Conservation (phyloP, 2,888 invertebrate genomes). For the Drosophila prolongata region DNA sequence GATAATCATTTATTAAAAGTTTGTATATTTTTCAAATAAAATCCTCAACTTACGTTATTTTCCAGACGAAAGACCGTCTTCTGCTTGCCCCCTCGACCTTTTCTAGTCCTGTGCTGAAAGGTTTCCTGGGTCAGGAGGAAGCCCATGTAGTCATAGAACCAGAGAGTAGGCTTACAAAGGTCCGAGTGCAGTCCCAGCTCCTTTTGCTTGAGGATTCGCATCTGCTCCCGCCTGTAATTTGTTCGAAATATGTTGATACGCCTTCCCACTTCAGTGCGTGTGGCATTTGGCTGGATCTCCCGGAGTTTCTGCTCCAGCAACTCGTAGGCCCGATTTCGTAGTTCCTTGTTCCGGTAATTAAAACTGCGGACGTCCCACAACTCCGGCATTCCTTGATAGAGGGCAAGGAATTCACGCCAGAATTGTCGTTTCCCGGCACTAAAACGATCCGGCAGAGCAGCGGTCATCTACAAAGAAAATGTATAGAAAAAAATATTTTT, state of each 20-base stretch:
- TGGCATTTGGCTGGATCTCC: constrained; percentile 78
- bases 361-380: constrained; percentile 71
- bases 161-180: constrained; percentile 75
- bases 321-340: constrained; percentile 72
- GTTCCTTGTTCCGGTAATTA: constrained; percentile 72
- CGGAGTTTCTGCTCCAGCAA: constrained; percentile 68
- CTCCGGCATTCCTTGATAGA: constrained; percentile 77
- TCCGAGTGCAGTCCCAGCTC: constrained; percentile 65
- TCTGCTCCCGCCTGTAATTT: constrained; percentile 76
- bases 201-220: constrained; percentile 72
- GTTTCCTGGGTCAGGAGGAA: constrained; percentile 70
- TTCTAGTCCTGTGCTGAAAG: constrained; percentile 52
- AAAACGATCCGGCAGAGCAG: constrained; percentile 59
- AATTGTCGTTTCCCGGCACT: constrained; percentile 70
- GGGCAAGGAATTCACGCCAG: constrained; percentile 79
- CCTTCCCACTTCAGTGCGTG: constrained; percentile 78
- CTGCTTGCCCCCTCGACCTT: constrained; percentile 27
- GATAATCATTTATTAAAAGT: background rate
- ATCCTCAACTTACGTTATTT: constrained; percentile 9
- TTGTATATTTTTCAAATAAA: background rate
- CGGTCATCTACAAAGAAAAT: constrained; percentile 12
- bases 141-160: constrained; percentile 79
- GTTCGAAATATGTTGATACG: constrained; percentile 81
- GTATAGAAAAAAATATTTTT: background rate
- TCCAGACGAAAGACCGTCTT: background rate